These are phyloP conservation scores for Drosophila algonquin DNA, from an alignment of 2,888 invertebrate species.

Conservation along the genomic window DNA sequence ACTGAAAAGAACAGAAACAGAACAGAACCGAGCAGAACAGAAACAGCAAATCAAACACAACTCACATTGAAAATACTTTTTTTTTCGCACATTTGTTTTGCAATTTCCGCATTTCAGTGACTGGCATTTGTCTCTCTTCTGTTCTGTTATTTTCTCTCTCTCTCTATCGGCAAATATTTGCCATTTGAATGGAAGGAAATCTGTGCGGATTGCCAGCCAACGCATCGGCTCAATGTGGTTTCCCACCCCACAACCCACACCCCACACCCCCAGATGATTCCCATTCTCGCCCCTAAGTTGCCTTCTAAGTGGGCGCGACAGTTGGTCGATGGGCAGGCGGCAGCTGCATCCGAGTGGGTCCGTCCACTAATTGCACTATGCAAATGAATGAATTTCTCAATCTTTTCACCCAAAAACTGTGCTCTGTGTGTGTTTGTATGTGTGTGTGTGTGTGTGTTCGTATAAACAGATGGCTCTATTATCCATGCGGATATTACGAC, in stretches of 20 bases:
- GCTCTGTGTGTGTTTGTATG: too few species aligned
- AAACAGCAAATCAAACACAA: slow-evolving; percentile 11
- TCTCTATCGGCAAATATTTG: slow-evolving; percentile 68
- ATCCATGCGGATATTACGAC: slow-evolving; percentile 3
- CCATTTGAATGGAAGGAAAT: slow-evolving; percentile 76
- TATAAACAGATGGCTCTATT: slow-evolving; percentile 40
- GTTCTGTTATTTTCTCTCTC: too few species aligned
- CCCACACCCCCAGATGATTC: slow-evolving; percentile 3
- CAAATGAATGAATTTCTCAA: slow-evolving; percentile 33
- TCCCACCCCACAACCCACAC: too few species aligned
- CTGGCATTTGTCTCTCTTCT: slow-evolving; percentile 53
- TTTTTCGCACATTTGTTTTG: slow-evolving; percentile 78
- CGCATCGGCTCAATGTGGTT: slow-evolving; percentile 1
- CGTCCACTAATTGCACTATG: slow-evolving; percentile 56
- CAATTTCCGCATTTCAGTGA: slow-evolving; percentile 55
- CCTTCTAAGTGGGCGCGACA: slow-evolving; percentile 53
- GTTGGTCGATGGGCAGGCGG: slow-evolving; percentile 59
- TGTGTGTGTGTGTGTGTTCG: not conserved
- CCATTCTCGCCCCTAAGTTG: slow-evolving; percentile 8
- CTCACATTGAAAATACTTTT: slow-evolving; percentile 25
- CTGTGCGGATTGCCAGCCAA: slow-evolving; percentile 61
- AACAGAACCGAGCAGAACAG: not conserved
- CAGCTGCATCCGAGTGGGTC: slow-evolving; percentile 62
- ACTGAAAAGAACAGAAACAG: too few species aligned
- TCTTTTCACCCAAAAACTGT: slow-evolving; percentile 13